phyloP scores from a whole-genome alignment of 37 sponge, comb jelly and placozoan species.

The Chondrosia reniformis region DNA sequence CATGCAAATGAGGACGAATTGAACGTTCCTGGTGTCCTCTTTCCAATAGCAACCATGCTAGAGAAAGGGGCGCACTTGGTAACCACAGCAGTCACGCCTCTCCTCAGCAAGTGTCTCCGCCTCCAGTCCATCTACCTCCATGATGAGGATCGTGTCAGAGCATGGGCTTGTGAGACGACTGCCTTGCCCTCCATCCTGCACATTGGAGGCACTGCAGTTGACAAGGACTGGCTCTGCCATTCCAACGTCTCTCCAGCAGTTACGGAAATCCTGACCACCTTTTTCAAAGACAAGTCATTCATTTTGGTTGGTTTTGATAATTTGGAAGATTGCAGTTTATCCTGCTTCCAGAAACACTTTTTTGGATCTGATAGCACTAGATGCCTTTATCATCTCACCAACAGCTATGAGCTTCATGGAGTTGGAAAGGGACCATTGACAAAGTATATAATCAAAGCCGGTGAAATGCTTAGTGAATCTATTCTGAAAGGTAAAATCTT shows the following conservation, averaged over 20 bases:
- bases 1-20: background rate
- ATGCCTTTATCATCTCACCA: too few relatives aligned
- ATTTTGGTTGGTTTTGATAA: constrained; percentile 5
- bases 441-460: too few relatives aligned
- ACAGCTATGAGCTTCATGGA: too few relatives aligned
- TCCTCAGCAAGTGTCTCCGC: constrained; percentile 13
- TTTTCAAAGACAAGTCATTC: background rate
- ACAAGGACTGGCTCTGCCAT: background rate
- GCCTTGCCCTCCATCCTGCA: background rate
- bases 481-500: too few relatives aligned
- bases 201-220: background rate
- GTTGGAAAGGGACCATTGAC: too few relatives aligned
- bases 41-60: constrained; percentile 3
- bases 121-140: constrained; percentile 1
- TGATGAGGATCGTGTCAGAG: background rate
- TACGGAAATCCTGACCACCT: background rate
- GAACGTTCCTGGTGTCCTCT: background rate
- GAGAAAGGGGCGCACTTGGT: constrained; percentile 4
- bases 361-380: too few relatives aligned
- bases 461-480: too few relatives aligned
- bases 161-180: background rate
- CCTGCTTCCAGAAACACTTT: background rate
- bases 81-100: constrained; percentile 14
- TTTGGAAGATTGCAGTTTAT: background rate
- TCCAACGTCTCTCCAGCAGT: background rate